Conservation (phyloP, 2,797 vertebrate species). For the Lacerta viridis region DNA sequence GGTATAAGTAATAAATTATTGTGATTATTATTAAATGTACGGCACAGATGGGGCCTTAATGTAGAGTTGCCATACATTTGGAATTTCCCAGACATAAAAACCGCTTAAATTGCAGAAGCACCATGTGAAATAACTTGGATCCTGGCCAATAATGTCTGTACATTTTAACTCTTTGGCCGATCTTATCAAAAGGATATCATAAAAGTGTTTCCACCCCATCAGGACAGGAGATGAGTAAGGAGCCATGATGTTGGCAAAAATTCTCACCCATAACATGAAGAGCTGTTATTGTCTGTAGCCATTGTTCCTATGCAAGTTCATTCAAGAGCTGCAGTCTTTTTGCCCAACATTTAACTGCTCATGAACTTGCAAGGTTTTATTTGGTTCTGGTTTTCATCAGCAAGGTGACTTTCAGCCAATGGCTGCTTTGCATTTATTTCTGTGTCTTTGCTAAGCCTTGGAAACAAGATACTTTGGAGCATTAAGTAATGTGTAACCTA, state of each 20-base stretch:
- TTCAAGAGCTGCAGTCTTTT: not conserved
- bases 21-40: too few species aligned
- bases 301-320: not conserved
- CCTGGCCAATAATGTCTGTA: not conserved
- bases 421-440: constrained; percentile 69
- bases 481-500: constrained; percentile 45
- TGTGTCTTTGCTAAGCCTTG: constrained; percentile 64
- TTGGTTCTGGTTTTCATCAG: constrained; percentile 51
- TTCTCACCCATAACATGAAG: not conserved
- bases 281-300: not conserved
- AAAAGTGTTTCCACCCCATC: not conserved
- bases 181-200: not conserved
- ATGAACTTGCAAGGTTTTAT: constrained; percentile 55
- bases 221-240: not conserved
- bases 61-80: too few species aligned
- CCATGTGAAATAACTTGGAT: not conserved
- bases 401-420: not conserved
- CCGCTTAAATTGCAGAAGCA: not conserved
- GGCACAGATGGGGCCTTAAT: too few species aligned
- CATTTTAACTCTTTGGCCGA: not conserved
- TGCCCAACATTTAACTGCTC: constrained; percentile 58
- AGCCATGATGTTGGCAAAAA: not conserved
- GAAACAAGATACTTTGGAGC: constrained; percentile 67
- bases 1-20: too few species aligned
- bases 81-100: too few species aligned